phyloP scores from a whole-genome alignment of 2,113 vertebrate genomes.

The Microcebus murinus region DNA sequence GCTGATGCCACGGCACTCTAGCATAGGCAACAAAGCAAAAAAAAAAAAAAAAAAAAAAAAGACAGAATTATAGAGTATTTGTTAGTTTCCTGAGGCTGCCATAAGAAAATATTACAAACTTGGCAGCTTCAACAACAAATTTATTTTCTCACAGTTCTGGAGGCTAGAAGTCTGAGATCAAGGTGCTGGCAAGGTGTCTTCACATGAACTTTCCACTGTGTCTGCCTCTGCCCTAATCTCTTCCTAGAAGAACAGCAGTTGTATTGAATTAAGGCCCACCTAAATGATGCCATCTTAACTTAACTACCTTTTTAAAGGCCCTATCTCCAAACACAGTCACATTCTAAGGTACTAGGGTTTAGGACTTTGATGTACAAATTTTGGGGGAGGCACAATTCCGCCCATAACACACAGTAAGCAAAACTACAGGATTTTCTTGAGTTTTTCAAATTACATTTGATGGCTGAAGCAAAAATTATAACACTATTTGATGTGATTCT shows the following conservation, averaged over 20 bases:
- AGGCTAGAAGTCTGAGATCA: background rate
- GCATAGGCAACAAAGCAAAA: too few species aligned
- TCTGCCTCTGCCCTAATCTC: background rate
- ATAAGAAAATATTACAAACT: background rate
- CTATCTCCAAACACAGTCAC: background rate
- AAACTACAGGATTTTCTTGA: background rate
- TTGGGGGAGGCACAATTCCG: background rate
- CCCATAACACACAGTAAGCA: background rate
- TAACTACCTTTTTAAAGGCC: background rate
- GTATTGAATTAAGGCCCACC: background rate
- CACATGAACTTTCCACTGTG: background rate
- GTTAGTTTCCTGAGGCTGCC: background rate
- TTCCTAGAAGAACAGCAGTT: background rate
- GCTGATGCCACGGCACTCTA: too few species aligned
- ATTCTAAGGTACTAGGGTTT: background rate
- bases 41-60: background rate
- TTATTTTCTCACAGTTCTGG: too few species aligned
- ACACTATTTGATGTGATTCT: background rate
- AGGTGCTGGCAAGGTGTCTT: background rate
- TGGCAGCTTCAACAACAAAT: too few species aligned
- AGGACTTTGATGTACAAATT: background rate
- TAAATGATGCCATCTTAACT: background rate
- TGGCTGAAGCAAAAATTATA: background rate
- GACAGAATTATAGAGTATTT: background rate
- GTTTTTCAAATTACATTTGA: background rate